phyloP scores from a whole-genome alignment of 2,113 vertebrate genomes.

The Benthochromis sp. region DNA sequence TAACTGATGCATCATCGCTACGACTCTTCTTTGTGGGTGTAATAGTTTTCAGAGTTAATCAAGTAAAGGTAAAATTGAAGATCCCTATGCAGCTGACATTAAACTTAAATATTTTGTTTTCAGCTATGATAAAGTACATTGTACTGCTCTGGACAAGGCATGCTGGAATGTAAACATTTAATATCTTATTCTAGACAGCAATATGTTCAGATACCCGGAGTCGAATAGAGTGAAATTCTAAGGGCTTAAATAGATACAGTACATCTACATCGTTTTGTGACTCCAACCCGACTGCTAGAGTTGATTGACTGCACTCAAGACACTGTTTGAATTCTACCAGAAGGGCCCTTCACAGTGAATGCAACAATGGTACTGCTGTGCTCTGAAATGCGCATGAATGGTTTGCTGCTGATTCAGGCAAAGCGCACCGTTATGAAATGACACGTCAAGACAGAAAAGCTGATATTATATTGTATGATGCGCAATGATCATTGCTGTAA shows the following conservation, averaged over 20 bases:
- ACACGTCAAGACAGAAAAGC: neutral
- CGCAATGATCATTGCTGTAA: neutral
- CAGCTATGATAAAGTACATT: neutral
- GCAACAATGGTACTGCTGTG: neutral
- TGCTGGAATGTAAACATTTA: neutral
- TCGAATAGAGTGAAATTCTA: neutral
- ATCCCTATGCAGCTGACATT: neutral
- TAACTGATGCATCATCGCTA: neutral
- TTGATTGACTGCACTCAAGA: neutral
- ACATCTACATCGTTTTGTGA: neutral
- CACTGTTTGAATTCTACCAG: neutral
- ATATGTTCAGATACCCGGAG: neutral
- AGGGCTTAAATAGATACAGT: neutral
- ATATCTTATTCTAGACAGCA: neutral
- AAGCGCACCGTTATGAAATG: neutral
- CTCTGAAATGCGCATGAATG: neutral
- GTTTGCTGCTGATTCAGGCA: neutral
- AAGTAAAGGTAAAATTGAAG: neutral
- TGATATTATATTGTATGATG: neutral
- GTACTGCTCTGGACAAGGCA: neutral
- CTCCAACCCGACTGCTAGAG: neutral
- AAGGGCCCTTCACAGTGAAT: neutral
- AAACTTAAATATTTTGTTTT: neutral
- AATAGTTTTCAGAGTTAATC: neutral
- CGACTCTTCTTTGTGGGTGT: neutral